phyloP scores from a whole-genome alignment of 2,797 vertebrate genomes.

The Epinephelus malabaricus region DNA sequence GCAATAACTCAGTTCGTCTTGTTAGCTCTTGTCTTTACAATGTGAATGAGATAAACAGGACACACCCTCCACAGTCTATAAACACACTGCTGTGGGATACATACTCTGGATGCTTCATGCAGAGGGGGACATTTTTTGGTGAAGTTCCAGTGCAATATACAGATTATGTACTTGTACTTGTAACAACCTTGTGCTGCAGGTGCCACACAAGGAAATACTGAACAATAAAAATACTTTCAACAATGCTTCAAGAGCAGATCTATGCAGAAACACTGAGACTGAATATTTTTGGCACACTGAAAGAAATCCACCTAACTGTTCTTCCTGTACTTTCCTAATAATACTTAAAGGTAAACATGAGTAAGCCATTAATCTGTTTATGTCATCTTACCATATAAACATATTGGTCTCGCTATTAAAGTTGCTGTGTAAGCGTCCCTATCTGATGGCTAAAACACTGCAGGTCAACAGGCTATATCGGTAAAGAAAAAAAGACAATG shows the following conservation, averaged over 20 bases:
- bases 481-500: neutral
- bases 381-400: neutral
- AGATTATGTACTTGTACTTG: neutral
- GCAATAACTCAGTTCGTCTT: conserved; percentile 19
- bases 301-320: neutral
- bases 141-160: neutral
- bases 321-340: neutral
- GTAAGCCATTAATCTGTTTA: neutral
- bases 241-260: neutral
- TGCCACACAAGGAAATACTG: neutral
- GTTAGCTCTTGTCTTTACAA: neutral
- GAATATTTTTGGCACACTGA: neutral
- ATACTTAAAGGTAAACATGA: neutral
- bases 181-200: neutral
- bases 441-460: neutral
- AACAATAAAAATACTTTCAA: neutral
- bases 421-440: neutral
- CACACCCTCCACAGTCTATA: conserved; percentile 36
- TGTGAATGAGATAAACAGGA: conserved; percentile 11
- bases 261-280: neutral
- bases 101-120: conserved; percentile 13
- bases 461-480: neutral
- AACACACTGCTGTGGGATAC: conserved; percentile 20
- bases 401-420: neutral
- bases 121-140: neutral